Percentiles rank a stretch among this genome's conserved stretches.
Evolutionary conservation across 2,888 invertebrate species (phyloP).

Genomic region (Acheta domesticus): DNA sequence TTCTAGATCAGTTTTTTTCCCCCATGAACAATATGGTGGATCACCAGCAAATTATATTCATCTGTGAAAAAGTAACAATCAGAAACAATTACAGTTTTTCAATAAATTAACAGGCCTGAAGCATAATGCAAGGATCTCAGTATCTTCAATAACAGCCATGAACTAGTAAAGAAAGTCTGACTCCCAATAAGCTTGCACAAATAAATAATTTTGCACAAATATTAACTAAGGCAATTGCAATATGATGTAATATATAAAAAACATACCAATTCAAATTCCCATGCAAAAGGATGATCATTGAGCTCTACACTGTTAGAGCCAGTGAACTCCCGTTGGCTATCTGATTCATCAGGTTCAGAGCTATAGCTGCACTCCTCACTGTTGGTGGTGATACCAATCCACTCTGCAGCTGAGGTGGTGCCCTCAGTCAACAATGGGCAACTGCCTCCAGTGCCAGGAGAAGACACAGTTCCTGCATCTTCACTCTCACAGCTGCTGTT

Average conservation of each 20-base stretch:
- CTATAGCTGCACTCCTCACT: conserved; percentile 83
- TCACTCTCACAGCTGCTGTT: conserved; percentile 54
- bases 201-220: conserved; percentile 25
- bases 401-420: conserved; percentile 69
- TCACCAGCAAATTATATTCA: too few species aligned
- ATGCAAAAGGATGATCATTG: conserved; percentile 55
- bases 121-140: too few species aligned
- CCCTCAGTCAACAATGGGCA: conserved; percentile 53
- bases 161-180: too few species aligned
- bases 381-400: conserved; percentile 86
- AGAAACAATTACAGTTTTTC: too few species aligned
- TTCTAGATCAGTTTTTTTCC: too few species aligned
- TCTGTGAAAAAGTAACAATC: too few species aligned
- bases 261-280: conserved; percentile 48
- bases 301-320: conserved; percentile 47
- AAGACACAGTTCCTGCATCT: conserved; percentile 58
- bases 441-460: conserved; percentile 53
- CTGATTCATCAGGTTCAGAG: conserved; percentile 67
- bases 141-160: too few species aligned
- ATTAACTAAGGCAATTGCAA: neutral
- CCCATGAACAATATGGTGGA: too few species aligned
- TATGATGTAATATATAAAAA: neutral
- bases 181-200: neutral
- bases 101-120: too few species aligned
- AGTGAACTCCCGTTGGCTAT: conserved; percentile 52